Percentiles rank a stretch among this genome's conserved stretches.
phyloP scores from a whole-genome alignment of 2,113 vertebrate genomes.

The Centropus unirufus region DNA sequence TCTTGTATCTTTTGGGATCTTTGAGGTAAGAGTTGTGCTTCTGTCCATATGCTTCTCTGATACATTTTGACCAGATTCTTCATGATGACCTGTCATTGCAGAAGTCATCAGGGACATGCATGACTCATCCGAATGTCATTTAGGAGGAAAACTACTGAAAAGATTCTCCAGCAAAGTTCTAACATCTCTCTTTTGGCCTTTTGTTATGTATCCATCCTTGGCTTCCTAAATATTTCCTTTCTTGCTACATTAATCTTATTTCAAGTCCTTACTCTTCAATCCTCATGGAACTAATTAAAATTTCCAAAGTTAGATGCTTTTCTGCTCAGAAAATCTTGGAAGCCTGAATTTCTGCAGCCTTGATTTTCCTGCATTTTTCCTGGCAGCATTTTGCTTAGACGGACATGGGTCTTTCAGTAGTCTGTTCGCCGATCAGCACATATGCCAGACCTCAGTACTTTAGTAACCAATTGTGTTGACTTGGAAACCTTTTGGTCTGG shows the following conservation, averaged over 20 bases:
- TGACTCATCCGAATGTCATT: not conserved
- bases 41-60: not conserved
- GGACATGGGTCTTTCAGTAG: not conserved
- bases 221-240: not conserved
- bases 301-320: not conserved
- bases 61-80: rapidly evolving
- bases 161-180: not conserved
- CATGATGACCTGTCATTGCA: not conserved
- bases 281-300: not conserved
- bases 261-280: not conserved
- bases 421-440: not conserved
- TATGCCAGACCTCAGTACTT: not conserved
- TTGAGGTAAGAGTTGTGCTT: not conserved
- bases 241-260: not conserved
- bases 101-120: not conserved
- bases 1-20: not conserved
- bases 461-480: rapidly evolving
- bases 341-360: not conserved
- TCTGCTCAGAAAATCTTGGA: not conserved
- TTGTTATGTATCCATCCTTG: not conserved
- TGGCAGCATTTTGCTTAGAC: not conserved
- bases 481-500: not conserved
- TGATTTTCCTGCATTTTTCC: not conserved
- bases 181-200: not conserved
- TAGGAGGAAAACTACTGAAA: not conserved